Evolutionary conservation across 2,797 vertebrate genomes (phyloP), one percentile per base, ranked within the genome.

Genomic region (Falco cherrug): DNA sequence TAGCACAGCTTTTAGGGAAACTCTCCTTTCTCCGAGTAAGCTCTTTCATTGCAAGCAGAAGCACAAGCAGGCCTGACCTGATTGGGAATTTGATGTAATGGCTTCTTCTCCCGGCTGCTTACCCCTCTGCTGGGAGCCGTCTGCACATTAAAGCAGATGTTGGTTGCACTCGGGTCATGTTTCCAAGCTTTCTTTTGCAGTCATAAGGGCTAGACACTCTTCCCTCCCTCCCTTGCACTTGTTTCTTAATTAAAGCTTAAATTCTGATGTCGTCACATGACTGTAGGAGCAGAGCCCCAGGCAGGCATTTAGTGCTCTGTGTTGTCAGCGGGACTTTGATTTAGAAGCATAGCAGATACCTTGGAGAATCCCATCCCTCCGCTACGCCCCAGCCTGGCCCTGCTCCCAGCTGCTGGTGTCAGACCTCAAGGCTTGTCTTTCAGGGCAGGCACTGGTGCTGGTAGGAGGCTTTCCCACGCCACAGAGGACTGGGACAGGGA

Each of bases 231-330:
- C 84, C 87, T 2, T 2, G 4, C 37, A 15, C 82, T 95, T 43
- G 1, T 96, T 87, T 86, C 96, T 97, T 96, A 97, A 97, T 96
- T 97, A 97, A 96, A 93, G 90, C 92, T 96, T 92, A 92, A 94
- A 95, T 96, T 93, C 91, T 92, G 93, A 79, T 90, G 84, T 37
- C 5, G 0, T 91, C 95, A 96, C 93, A 51, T 53, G 91, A 84
- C 79, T 79, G 71, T 6, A 68, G 86, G 94, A 96, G 87, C 82
- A 88, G 89, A 80, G 94, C 92, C 92, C 68, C 89, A 93, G 93
- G 96, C 96, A 95, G 84, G 79, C 92, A 63, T 74, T 94, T 71
- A 86, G 90, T 35, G 69, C 85, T 96, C 73, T 73, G 76, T 75
- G 71, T 60, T 93, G 91, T 94, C 95, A 91, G 92, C 3, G 0